Base-by-base conservation (phyloP, 2,797 vertebrate genomes). In the Periparus ater region DNA sequence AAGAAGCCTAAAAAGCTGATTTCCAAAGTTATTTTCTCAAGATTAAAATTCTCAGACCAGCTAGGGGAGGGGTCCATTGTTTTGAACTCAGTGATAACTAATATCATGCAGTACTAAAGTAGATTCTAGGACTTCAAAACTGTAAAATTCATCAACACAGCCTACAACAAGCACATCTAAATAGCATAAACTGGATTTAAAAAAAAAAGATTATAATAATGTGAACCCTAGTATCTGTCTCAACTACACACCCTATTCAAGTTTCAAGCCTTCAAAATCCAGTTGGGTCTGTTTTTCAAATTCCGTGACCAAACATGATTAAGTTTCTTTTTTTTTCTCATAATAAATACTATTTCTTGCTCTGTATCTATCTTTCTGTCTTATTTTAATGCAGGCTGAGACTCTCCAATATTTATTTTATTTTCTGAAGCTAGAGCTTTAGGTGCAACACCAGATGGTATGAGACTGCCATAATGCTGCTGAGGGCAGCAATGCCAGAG, bases 261-360 rank as follows among this genome's bases (percentile, higher is more conserved):
- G 47, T 76, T 91, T 82, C 62, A 86, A 88, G 11, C 16, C 38
- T 83, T 88, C 74, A 89, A 51, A 86, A 63, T 63, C 20, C n/a
- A 76, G 17, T 40, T 70, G 6, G 7, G 11, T 8, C 44, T 67
- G 7, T 44, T 87, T 75, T 85, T 25, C n/a, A 73, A 71, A 50
- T 11, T 84, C 47, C 44, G 81, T 0, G 0, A 68, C 16, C 9
- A 58, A 44, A 30, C 6, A 11, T 12, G 4, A 54, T 62, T 45
- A 5, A 13, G 66, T 68, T 66, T 29, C 1, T 18, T 53, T 74
- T 83, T 60, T 16, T 63, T 51, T 5, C 32, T 66, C 4, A 10
- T 13, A 72, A 48, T 8, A 72, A 82, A 61, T 30, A 29, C 8
- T 14, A 6, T 32, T 70, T 67, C 19, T 72, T 53, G 29, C 34